These are phyloP conservation scores for Onychomys torridus DNA, from an alignment of 2,797 vertebrate species.

Conservation along the genomic window DNA sequence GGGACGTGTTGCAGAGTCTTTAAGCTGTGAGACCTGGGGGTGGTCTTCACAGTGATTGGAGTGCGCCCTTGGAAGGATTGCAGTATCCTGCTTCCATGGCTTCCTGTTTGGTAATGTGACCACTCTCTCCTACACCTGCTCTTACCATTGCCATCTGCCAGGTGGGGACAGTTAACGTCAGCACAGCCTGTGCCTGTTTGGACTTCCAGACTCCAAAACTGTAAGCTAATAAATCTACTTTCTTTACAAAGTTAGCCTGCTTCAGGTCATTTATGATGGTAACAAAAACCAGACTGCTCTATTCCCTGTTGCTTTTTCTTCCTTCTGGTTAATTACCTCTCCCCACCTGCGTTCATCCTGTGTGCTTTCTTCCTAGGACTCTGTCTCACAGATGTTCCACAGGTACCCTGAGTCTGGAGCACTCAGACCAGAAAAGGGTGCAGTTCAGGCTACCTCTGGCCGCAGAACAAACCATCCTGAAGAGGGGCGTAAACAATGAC, in stretches of 20 bases:
- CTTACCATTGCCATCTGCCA: neutral
- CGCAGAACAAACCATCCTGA: neutral
- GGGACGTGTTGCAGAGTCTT: neutral
- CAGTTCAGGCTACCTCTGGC: neutral
- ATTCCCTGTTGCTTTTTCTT: neutral
- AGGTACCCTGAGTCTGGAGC: fast-evolving
- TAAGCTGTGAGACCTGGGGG: neutral
- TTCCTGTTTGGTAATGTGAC: neutral
- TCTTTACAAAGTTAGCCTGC: neutral
- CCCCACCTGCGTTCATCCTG: neutral
- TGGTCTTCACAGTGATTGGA: neutral
- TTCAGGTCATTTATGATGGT: neutral
- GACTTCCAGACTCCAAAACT: neutral
- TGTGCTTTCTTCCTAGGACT: neutral
- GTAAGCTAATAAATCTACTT: neutral
- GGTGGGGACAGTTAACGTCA: neutral
- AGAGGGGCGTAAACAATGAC: neutral
- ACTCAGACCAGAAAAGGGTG: neutral
- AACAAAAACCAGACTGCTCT: neutral
- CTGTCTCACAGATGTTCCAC: neutral
- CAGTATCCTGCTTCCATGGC: neutral
- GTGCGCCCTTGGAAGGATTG: neutral
- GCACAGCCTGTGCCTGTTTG: neutral
- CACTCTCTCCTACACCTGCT: neutral
- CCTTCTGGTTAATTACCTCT: neutral